Percentiles rank a stretch among this genome's conserved stretches.
Conservation (phyloP, 2,113 vertebrate genomes). For the Plecturocebus donacophilus region DNA sequence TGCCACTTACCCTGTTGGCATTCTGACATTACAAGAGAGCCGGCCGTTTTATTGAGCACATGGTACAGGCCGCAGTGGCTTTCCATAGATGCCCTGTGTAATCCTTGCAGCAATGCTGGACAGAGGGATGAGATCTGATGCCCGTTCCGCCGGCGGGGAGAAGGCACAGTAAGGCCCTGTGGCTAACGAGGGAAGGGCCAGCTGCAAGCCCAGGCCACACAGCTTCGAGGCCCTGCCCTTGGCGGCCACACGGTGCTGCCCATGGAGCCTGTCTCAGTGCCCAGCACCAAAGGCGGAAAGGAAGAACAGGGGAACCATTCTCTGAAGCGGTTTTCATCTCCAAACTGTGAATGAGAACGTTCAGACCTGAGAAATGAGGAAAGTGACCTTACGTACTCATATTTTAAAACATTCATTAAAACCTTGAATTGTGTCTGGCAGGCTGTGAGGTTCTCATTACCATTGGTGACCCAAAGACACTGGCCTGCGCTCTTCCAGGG, state of each 20-base stretch:
- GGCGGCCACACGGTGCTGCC: rapidly evolving
- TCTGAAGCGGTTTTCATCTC: background rate
- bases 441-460: background rate
- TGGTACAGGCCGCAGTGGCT: rapidly evolving
- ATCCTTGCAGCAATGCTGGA: background rate
- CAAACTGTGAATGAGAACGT: background rate
- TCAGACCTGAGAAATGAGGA: background rate
- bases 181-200: background rate
- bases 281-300: rapidly evolving
- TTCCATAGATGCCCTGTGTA: background rate
- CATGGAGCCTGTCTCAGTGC: rapidly evolving
- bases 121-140: background rate
- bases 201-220: background rate
- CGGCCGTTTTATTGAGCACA: no score
- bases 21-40: background rate
- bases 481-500: no score
- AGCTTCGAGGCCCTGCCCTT: background rate
- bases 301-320: background rate
- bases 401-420: background rate
- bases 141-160: background rate
- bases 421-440: background rate
- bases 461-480: no score
- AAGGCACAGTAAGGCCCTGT: background rate
- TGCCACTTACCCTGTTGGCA: no score
- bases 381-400: rapidly evolving